Base-by-base conservation (phyloP, 2,888 invertebrate genomes). In the Troides oblongomaculatus region DNA sequence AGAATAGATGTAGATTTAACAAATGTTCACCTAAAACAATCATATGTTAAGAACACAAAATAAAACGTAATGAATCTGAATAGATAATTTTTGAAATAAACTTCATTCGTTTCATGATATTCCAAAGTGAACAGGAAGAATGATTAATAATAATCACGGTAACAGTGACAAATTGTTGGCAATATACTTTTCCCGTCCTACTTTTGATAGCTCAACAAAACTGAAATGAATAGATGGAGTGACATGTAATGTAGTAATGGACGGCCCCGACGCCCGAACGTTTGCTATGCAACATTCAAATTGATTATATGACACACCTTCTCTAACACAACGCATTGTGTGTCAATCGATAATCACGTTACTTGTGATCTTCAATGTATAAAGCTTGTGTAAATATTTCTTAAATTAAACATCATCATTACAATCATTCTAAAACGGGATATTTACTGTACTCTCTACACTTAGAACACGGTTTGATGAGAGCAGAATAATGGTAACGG, bases 301-400 rank as follows among this genome's bases (percentile, higher is more conserved):
- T 83, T 82, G 84, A 84, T 87, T 83, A 81, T 82, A 77, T 76
- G 78, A 81, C 87, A 86, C 90, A 87, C 89, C 89, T 88, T 81
- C 80, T 81, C 81, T 85, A 83, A 78, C 78, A 88, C 86, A 85
- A 85, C 87, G 84, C 86, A 90, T 89, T 89, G 87, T 86, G 81
- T 84, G 89, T 83, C 90, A 89, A 88, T 90, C 89, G 88, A 78
- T 73, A 78, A 75, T 78, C 82, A 82, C 81, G 80, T 84, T 84
- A 82, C n/a, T 46, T 17, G 53, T 60, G 60, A 50, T 60, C 50
- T 66, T 60, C n/a, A 10, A 50, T 60, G 30, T 50, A n/a, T 12
- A 23, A n/a, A 23, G 2, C 12, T 23, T 58, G 2, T 6, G n/a
- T 53, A 18, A 53, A 53, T 7, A 53, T 53, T 18, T 53, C n/a